A percentile compares a stretch with the other conserved stretches of the same genome.
phyloP scores from a whole-genome alignment of 2,888 invertebrate species.

The Therioaphis trifolii region DNA sequence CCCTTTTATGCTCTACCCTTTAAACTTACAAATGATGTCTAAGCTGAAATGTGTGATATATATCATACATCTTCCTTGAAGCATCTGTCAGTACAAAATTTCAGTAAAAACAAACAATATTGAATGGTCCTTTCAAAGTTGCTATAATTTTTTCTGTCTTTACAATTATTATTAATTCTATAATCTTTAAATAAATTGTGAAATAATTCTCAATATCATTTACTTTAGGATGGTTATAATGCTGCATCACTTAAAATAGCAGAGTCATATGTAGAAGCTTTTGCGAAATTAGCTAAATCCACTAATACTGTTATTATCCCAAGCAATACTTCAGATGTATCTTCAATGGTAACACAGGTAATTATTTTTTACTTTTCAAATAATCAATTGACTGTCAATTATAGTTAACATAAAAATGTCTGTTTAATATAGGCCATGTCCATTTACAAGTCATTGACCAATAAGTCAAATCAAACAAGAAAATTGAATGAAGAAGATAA shows the following conservation, averaged over 20 bases:
- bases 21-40: no score
- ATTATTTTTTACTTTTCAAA: constrained; percentile 26
- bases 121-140: no score
- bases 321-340: constrained; percentile 85
- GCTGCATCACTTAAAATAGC: constrained; percentile 94
- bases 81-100: no score
- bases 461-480: constrained; percentile 24
- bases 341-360: constrained; percentile 84
- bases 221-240: constrained; percentile 83
- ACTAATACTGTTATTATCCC: constrained; percentile 96
- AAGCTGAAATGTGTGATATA: no score
- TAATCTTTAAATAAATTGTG: neutral
- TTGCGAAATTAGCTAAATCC: constrained; percentile 90
- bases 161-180: neutral
- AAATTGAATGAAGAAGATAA: constrained; percentile 45
- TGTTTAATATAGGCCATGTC: constrained; percentile 49
- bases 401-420: neutral
- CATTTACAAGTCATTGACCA: constrained; percentile 47
- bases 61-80: neutral
- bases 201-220: no score
- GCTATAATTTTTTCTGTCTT: neutral
- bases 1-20: no score
- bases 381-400: neutral
- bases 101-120: no score
- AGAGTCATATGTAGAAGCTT: constrained; percentile 95